Percentiles rank a stretch among this genome's conserved stretches.
phyloP scores from a whole-genome alignment of 2,797 vertebrate genomes.

The Danio albolineatus region DNA sequence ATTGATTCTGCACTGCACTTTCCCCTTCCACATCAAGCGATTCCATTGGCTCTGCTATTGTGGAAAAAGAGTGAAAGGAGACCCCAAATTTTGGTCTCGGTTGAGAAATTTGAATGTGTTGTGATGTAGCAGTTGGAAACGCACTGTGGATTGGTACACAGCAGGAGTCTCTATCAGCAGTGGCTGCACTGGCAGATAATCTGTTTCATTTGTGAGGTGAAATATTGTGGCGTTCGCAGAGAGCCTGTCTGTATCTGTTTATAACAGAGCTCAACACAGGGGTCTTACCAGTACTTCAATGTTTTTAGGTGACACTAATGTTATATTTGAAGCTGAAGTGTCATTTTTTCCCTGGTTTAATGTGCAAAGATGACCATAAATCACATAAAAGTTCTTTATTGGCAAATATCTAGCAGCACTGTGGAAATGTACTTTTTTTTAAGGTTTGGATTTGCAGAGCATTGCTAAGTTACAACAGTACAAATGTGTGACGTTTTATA shows the following conservation, averaged over 20 bases:
- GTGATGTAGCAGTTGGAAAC: conserved; percentile 34
- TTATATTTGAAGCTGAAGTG: not conserved
- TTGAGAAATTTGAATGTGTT: conserved; percentile 37
- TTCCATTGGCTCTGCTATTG: not conserved
- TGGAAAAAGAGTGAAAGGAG: not conserved
- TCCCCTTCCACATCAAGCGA: not conserved
- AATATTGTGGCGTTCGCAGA: conserved; percentile 40
- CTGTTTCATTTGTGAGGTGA: conserved; percentile 44
- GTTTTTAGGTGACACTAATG: not conserved
- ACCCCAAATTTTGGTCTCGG: not conserved
- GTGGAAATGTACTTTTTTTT: no score
- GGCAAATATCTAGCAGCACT: no score
- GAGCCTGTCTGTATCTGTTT: conserved; percentile 29
- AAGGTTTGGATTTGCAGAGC: no score
- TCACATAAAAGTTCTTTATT: no score
- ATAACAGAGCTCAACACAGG: conserved; percentile 14
- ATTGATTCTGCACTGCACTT: not conserved
- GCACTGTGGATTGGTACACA: conserved; percentile 52
- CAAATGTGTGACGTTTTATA: not conserved
- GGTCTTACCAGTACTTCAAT: not conserved
- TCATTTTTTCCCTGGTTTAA: not conserved
- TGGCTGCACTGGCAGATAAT: conserved; percentile 47
- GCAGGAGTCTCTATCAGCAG: conserved; percentile 37
- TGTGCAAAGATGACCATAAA: not conserved
- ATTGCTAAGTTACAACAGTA: no score